Conservation (phyloP, 2,113 vertebrate species). For the Seriola aureovittata region DNA sequence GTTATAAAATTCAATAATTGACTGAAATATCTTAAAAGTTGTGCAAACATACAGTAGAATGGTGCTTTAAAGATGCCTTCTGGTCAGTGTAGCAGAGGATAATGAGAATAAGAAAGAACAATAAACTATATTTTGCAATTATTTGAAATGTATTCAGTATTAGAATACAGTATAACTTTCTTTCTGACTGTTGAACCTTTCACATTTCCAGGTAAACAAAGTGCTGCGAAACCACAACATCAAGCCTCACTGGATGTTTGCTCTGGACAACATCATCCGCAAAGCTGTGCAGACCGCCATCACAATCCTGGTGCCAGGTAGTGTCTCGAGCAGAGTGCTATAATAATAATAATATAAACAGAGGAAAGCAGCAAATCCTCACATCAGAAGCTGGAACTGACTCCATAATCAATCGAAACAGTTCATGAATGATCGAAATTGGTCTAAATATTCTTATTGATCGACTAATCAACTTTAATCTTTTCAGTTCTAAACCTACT, state of each 20-base stretch:
- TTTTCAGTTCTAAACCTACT: too few species aligned
- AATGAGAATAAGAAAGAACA: not conserved
- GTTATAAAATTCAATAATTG: too few species aligned
- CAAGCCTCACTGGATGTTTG: constrained; percentile 99
- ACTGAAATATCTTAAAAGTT: not conserved
- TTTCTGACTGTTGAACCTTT: not conserved
- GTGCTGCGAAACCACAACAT: constrained; percentile 98
- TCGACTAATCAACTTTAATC: not conserved
- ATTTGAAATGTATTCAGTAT: not conserved
- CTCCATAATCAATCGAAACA: not conserved
- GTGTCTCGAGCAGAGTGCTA: too few species aligned
- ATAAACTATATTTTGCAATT: not conserved
- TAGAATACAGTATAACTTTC: not conserved
- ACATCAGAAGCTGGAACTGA: not conserved
- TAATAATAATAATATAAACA: too few species aligned
- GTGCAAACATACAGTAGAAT: not conserved
- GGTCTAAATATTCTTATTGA: not conserved
- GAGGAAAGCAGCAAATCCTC: not conserved
- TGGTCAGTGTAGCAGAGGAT: too few species aligned
- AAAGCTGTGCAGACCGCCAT: constrained; percentile 99
- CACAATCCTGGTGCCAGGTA: constrained; percentile 98
- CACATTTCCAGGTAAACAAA: constrained; percentile 93
- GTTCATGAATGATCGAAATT: not conserved
- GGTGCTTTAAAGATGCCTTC: not conserved
- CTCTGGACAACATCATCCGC: constrained; percentile 96